Percentiles rank a stretch among this genome's conserved stretches.
Conservation (phyloP, 2,797 vertebrate genomes). For the Microctenopoma lineatum region DNA sequence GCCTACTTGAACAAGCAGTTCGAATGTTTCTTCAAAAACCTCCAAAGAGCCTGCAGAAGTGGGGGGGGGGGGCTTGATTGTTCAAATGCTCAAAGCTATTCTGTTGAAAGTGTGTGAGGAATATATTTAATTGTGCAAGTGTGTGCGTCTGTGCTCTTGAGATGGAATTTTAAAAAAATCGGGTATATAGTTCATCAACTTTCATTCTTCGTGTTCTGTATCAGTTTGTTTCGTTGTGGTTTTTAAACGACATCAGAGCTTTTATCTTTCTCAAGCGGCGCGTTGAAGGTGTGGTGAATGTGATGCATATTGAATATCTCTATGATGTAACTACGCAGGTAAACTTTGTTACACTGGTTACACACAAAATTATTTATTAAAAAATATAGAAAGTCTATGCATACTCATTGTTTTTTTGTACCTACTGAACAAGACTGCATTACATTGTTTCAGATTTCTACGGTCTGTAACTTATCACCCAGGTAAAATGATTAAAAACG, state of each 20-base stretch:
- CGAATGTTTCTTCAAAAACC: slow-evolving; percentile 8
- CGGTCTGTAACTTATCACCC: slow-evolving; percentile 47
- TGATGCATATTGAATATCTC: slow-evolving; percentile 26
- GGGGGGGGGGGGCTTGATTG: neutral
- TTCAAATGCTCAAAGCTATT: neutral
- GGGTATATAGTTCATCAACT: neutral
- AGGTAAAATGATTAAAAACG: slow-evolving; percentile 34
- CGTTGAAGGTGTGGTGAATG: slow-evolving; percentile 8
- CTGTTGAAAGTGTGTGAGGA: slow-evolving; percentile 1
- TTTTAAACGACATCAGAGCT: neutral
- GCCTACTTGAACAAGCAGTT: slow-evolving; percentile 6
- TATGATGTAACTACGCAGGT: slow-evolving; percentile 21
- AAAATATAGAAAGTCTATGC: slow-evolving; percentile 86
- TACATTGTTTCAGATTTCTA: slow-evolving; percentile 51
- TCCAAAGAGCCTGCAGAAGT: neutral
- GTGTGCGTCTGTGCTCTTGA: neutral
- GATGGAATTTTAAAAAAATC: slow-evolving; percentile 3
- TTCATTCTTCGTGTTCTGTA: neutral
- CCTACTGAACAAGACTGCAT: slow-evolving; percentile 52
- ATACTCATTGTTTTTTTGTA: slow-evolving; percentile 78
- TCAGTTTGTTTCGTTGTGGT: neutral
- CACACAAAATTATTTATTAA: slow-evolving; percentile 94
- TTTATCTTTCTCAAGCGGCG: neutral
- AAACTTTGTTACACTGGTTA: slow-evolving; percentile 48
- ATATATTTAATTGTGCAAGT: slow-evolving; percentile 4